Conservation (phyloP, 2,797 vertebrate genomes). For the Micromesistius poutassou region DNA sequence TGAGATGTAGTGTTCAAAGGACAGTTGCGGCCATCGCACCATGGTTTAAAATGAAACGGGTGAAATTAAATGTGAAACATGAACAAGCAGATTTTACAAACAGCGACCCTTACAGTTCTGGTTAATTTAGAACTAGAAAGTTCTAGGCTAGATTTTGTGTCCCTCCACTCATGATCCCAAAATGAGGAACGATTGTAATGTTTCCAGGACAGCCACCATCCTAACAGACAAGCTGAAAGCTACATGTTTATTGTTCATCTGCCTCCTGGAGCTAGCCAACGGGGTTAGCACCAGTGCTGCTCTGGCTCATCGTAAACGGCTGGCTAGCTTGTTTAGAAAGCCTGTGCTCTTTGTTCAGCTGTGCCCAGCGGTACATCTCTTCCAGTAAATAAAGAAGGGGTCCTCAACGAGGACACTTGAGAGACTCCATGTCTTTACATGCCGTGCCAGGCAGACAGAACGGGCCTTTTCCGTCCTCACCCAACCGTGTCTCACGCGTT, state of each 20-base stretch:
- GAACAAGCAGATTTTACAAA: not conserved
- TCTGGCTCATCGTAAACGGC: not conserved
- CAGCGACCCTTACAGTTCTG: not conserved
- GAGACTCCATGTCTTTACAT: constrained; percentile 18
- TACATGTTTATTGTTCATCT: constrained; percentile 36
- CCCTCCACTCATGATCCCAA: not conserved
- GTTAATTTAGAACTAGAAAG: not conserved
- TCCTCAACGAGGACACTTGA: constrained; percentile 40
- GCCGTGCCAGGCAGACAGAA: constrained; percentile 24
- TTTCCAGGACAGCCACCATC: not conserved
- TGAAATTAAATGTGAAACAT: not conserved
- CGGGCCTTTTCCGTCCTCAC: not conserved
- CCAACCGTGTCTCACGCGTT: not conserved
- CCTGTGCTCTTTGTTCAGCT: constrained; percentile 57
- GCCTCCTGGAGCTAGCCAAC: constrained; percentile 5
- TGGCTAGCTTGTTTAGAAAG: constrained; percentile 11
- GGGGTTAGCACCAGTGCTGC: not conserved
- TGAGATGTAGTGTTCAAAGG: not conserved
- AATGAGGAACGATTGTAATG: not conserved
- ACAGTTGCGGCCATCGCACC: not conserved
- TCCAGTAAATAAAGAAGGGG: constrained; percentile 6
- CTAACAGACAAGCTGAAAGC: not conserved
- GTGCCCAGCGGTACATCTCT: constrained; percentile 23
- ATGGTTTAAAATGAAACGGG: not conserved
- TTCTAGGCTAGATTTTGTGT: not conserved